These are phyloP conservation scores for Latrodectus elegans DNA, from an alignment of 2,888 invertebrate genomes.

Conservation along the genomic window DNA sequence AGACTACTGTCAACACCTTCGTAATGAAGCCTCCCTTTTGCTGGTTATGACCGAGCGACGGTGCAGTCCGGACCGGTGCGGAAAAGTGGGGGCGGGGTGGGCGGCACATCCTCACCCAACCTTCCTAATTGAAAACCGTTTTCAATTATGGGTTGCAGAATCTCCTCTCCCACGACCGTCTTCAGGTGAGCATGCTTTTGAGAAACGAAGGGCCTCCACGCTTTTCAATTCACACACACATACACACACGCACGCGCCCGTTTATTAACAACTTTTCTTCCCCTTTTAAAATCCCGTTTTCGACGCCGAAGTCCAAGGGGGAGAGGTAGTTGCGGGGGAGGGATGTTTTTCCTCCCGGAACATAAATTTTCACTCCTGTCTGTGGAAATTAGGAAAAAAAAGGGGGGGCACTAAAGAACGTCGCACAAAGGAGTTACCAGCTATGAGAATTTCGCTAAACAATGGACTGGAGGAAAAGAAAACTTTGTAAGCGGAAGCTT, in stretches of 20 bases:
- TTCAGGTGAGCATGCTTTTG: neutral
- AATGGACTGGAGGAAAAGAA: neutral
- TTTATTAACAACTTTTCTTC: constrained; percentile 53
- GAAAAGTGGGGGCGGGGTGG: constrained; percentile 3
- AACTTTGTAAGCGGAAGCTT: neutral
- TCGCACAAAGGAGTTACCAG: neutral
- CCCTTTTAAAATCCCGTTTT: constrained; percentile 45
- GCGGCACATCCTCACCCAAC: constrained; percentile 29
- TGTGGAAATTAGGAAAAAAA: constrained; percentile 5
- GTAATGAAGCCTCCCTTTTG: constrained; percentile 39
- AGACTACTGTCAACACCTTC: constrained; percentile 56
- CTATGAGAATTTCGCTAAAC: neutral
- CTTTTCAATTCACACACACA: neutral
- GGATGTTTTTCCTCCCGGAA: neutral
- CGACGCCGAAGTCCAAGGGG: neutral
- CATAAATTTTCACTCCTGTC: constrained; percentile 54
- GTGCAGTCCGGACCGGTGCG: neutral
- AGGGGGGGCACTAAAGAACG: neutral
- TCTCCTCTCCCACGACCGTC: neutral
- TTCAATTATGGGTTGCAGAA: constrained; percentile 61
- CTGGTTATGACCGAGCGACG: constrained; percentile 1
- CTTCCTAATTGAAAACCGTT: constrained; percentile 68
- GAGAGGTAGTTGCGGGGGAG: neutral
- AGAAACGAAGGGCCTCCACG: neutral
- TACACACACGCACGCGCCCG: neutral